Conservation (phyloP, 2,888 invertebrate species). For the Diaprepes abbreviatus region DNA sequence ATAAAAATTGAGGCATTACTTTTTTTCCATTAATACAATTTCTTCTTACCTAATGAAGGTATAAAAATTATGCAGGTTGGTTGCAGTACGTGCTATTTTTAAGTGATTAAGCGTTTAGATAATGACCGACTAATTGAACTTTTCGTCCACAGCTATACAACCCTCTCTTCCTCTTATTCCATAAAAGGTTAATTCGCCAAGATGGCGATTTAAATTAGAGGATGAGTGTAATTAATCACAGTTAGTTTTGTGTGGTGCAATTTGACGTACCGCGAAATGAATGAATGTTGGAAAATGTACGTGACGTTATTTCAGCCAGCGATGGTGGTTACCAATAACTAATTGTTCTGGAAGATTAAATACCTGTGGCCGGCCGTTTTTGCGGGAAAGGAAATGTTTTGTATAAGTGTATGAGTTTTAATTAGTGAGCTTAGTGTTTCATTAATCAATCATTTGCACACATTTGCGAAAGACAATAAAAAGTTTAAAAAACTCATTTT, state of each 20-base stretch:
- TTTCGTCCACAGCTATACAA: background rate
- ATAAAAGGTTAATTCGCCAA: constrained; percentile 15
- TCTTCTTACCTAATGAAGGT: too few species aligned
- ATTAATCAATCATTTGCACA: too few species aligned
- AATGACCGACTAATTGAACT: too few species aligned
- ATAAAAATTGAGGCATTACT: too few species aligned
- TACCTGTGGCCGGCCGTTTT: constrained; percentile 21
- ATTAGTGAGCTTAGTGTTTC: too few species aligned
- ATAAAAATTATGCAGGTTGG: too few species aligned
- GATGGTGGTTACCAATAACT: constrained; percentile 18
- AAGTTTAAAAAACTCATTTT: too few species aligned
- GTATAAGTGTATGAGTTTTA: background rate
- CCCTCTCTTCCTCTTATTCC: background rate
- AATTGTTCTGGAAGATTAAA: constrained; percentile 28
- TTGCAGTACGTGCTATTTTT: too few species aligned
- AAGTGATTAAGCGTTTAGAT: too few species aligned
- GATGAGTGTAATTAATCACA: constrained; percentile 16
- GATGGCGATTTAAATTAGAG: constrained; percentile 22
- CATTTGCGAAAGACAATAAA: too few species aligned
- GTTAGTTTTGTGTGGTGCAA: constrained; percentile 11
- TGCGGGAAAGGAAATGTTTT: constrained; percentile 1
- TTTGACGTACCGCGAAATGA: constrained; percentile 19
- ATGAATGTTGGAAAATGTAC: constrained; percentile 21
- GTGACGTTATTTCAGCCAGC: background rate
- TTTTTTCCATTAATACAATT: too few species aligned